A percentile compares a stretch with the other conserved stretches of the same genome.
These are phyloP conservation scores for Baronia brevicornis DNA, from an alignment of 2,888 invertebrate genomes.

Conservation along the genomic window DNA sequence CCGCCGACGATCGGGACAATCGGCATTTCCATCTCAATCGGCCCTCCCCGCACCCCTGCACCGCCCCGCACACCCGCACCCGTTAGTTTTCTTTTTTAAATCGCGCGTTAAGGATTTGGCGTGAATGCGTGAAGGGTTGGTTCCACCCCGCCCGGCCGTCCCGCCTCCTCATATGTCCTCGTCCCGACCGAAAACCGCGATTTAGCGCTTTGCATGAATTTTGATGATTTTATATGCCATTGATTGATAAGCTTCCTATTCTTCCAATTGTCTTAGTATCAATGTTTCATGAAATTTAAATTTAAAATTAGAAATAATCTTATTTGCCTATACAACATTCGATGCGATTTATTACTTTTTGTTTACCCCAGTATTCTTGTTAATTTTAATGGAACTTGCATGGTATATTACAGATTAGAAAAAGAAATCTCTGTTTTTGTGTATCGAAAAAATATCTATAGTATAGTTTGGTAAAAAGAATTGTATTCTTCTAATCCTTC, in stretches of 20 bases:
- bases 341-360: too few species aligned
- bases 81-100: conserved; percentile 75
- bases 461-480: conserved; percentile 3
- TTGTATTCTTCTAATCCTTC: conserved; percentile 50
- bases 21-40: conserved; percentile 71
- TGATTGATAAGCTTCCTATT: too few species aligned
- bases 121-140: conserved; percentile 70
- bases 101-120: conserved; percentile 73
- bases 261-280: too few species aligned
- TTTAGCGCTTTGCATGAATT: conserved; percentile 10
- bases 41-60: conserved; percentile 35
- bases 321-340: too few species aligned
- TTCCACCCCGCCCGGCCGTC: conserved; percentile 31
- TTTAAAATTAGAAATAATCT: too few species aligned
- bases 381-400: too few species aligned
- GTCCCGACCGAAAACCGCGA: conserved; percentile 27
- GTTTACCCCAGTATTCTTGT: too few species aligned
- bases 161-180: conserved; percentile 62
- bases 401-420: neutral
- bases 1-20: conserved; percentile 50
- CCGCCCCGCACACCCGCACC: conserved; percentile 31
- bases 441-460: neutral
- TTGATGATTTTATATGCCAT: conserved; percentile 8
- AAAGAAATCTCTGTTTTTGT: conserved; percentile 3
- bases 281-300: too few species aligned